Evolutionary conservation across 2,888 invertebrate species (phyloP).

Genomic region (Dicyrtoma fusca): DNA sequence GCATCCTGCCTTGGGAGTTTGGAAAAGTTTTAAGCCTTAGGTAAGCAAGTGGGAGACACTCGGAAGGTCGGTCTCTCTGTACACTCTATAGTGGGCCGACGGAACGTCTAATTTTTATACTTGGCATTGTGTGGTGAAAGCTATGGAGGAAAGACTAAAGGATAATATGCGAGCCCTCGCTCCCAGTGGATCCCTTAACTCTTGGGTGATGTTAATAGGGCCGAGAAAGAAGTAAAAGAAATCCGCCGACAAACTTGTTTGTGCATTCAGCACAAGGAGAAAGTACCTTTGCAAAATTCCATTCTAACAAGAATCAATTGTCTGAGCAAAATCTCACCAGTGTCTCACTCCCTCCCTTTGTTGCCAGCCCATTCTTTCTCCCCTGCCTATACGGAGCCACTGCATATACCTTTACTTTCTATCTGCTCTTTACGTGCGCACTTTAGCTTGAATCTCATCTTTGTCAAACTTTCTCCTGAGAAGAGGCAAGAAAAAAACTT

Average conservation of each 20-base stretch:
- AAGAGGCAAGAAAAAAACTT: background rate
- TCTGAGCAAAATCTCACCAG: conserved; percentile 30
- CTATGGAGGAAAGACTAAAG: no score
- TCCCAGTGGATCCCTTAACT: conserved; percentile 8
- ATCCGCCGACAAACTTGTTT: conserved; percentile 30
- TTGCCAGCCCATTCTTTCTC: background rate
- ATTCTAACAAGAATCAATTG: conserved; percentile 39
- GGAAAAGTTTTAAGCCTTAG: no score
- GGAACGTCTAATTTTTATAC: no score
- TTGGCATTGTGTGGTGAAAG: no score
- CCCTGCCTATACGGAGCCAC: background rate
- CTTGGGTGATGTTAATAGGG: background rate
- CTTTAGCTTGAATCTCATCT: conserved; percentile 15
- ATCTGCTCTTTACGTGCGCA: no score
- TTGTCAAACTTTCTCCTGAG: conserved; percentile 28
- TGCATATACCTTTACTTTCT: no score
- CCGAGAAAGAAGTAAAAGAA: conserved; percentile 1
- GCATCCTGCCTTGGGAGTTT: no score
- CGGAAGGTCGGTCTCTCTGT: no score
- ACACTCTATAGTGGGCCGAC: no score
- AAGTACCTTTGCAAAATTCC: conserved; percentile 34
- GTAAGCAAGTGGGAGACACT: no score
- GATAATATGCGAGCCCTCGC: no score
- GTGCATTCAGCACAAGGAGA: conserved; percentile 24
- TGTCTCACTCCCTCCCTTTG: conserved; percentile 30